Base-by-base conservation (phyloP, 2,113 vertebrate species). In the Proterorhinus semilunaris region DNA sequence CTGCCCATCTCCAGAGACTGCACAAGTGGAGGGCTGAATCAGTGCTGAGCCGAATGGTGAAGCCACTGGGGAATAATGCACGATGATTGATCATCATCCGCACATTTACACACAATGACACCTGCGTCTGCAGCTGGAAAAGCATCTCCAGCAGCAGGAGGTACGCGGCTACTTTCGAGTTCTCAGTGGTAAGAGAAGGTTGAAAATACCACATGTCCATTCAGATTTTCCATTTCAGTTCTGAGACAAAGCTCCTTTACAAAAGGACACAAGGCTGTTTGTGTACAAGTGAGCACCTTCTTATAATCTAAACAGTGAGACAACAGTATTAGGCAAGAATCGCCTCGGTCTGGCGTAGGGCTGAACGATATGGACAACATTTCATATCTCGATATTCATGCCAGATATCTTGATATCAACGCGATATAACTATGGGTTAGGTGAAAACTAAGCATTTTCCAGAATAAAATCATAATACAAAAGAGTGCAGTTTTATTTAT, bases 101-200 rank as follows among this genome's bases (percentile, higher is more conserved):
- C 53, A 55, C 17, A 21, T 55, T 10, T 11, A 51, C 49, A 11
- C 49, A 51, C 49, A 79, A 6, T 74, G 67, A 74, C 78, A 71
- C 64, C 66, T 69, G 47, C 81, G 81, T 88, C 83, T 88, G 67
- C 55, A 69, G 75, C 75, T 86, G 78, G 81, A 80, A 36, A 36
- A 36, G 27, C 27, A 85, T 80, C 81, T 65, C 55, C 66, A 71
- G 76, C 76, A 82, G 74, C 61, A 63, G 55, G 68, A 66, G 51
- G 64, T 53, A 54, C 67, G 57, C 48, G 36, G 50, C 44, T 53
- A 52, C 65, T 69, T 78, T 62, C 79, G 10, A 62, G 51, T 51
- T 44, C 21, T 59, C 12, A 50, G 49, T 6, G 49, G 5, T 5
- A 13, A 36, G 27, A 3, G 27, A 36, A 36, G 27, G 27, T 36